These are phyloP conservation scores for Phrynosoma blainvillii DNA, from an alignment of 2,113 vertebrate species.

Conservation along the genomic window DNA sequence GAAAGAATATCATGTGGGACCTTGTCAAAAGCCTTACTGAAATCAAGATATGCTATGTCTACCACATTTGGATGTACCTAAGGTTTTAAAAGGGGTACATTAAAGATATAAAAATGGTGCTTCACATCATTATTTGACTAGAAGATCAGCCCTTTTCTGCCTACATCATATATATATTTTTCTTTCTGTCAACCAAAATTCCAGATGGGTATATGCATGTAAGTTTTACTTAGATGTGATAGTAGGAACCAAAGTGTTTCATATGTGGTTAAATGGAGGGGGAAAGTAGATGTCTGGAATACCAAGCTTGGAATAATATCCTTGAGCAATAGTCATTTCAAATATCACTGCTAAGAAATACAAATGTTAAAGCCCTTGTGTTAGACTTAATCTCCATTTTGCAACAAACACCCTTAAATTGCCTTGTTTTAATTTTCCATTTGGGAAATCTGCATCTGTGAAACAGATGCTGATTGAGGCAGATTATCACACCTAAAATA, in stretches of 20 bases:
- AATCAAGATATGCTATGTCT: too few relatives aligned
- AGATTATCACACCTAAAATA: not conserved
- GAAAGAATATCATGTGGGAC: too few relatives aligned
- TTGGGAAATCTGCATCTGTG: not conserved
- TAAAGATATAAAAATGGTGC: too few relatives aligned
- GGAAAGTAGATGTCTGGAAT: not conserved
- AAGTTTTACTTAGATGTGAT: not conserved
- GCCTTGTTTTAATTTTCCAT: not conserved
- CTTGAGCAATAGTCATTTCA: not conserved
- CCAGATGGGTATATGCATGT: not conserved
- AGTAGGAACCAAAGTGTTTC: not conserved
- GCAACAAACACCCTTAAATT: not conserved
- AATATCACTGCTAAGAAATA: not conserved
- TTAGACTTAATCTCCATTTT: not conserved
- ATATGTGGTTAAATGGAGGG: too few relatives aligned
- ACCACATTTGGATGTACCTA: too few relatives aligned
- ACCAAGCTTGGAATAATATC: not conserved
- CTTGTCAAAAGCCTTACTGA: too few relatives aligned
- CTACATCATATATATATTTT: too few relatives aligned
- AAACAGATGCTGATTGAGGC: not conserved
- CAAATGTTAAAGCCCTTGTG: not conserved
- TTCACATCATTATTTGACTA: too few relatives aligned
- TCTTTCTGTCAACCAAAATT: not conserved
- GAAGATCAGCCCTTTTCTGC: too few relatives aligned
- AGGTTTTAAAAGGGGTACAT: too few relatives aligned